Percentiles rank a stretch among this genome's conserved stretches.
Conservation (phyloP, 2,888 invertebrate genomes). For the Eilema griseolum region DNA sequence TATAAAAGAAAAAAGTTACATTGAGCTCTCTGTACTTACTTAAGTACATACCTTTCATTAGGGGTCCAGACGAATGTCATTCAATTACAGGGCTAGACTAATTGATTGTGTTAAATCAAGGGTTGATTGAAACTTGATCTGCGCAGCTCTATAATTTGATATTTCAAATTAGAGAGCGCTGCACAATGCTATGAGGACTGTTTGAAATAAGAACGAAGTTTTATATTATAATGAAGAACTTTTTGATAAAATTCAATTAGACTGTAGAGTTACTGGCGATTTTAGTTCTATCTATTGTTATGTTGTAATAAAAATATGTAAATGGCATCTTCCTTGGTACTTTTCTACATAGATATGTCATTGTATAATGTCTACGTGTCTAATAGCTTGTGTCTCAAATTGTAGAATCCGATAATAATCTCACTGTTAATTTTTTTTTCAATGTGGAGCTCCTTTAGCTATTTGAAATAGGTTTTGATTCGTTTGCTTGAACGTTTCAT, state of each 20-base stretch:
- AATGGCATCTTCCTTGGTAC: no score
- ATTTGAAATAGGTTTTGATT: no score
- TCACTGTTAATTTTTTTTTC: no score
- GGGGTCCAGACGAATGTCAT: constrained; percentile 19
- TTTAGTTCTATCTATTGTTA: not conserved
- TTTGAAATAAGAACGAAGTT: not conserved
- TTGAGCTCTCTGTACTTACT: not conserved
- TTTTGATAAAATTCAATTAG: not conserved
- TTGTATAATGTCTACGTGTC: no score
- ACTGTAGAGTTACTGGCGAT: not conserved
- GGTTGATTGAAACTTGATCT: constrained; percentile 4
- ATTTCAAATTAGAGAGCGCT: constrained; percentile 15
- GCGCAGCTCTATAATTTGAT: constrained; percentile 21
- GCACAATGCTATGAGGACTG: constrained; percentile 6
- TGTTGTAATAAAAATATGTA: no score
- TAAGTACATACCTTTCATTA: not conserved
- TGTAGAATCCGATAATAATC: no score
- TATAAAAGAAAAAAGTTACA: not conserved
- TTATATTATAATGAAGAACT: not conserved
- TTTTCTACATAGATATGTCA: no score
- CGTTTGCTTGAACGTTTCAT: no score
- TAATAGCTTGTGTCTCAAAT: no score
- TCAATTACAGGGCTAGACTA: constrained; percentile 19
- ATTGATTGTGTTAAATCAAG: constrained; percentile 11
- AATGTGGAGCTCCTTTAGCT: no score